Evolutionary conservation across 1,140 invertebrate genomes (phyloP), one percentile per base, ranked within the genome.

Genomic region (Epicauta chinensis): DNA sequence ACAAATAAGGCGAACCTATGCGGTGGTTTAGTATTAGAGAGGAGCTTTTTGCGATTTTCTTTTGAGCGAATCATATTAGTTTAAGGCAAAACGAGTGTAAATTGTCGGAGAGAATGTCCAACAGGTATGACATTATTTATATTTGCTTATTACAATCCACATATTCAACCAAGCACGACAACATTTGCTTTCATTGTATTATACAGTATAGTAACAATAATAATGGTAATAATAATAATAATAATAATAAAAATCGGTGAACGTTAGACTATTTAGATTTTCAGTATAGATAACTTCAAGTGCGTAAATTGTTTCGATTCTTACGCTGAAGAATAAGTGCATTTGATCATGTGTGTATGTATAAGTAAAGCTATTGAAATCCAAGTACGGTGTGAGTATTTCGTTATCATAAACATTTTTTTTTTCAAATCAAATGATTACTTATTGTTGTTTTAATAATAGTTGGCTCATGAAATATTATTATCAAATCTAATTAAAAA

Each of bases 121-220:
- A 47, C 16, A 47, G 45, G 34, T 38, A 37, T 34, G 45, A 47
- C 45, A 47, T 47, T 47, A 47, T 47, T 47, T 47, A 47, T 47
- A 17, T 16, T 11, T 37, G 45, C 45, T 47, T 47, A 47, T 47
- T 47, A 47, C 45, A 47, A 47, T 47, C 45, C 45, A 47, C 45
- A 47, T 47, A 47, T 47, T 29, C 45, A 47, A 37, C 45, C 45
- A 47, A 23, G 23, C 23, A 38, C 34, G 17, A 47, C 17, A 37
- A 47, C 45, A 23, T 47, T 47, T 47, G 45, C 45, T 47, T 47
- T 47, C 45, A 38, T 37, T 47, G 35, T 23, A 23, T n/a, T 23
- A 23, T 23, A n/a, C n/a, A n/a, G 23, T 23, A 7, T 23, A 23
- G 23, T 23, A 23, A 5, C 7, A 3, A 0, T 23, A 23, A 3